These are phyloP conservation scores for Apogon hyalosoma DNA, from an alignment of 2,797 vertebrate species.

Conservation along the genomic window DNA sequence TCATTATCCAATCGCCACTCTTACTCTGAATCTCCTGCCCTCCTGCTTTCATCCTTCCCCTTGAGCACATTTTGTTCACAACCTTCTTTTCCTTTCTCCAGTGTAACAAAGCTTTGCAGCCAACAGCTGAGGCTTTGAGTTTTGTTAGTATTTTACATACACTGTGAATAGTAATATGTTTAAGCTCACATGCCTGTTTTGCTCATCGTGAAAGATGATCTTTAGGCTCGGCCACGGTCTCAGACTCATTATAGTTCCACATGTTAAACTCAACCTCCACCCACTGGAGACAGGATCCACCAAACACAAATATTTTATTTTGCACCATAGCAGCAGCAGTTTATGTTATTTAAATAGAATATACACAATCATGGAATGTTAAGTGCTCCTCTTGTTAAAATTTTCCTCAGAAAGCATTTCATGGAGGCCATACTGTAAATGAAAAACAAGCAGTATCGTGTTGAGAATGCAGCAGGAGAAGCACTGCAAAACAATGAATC, in stretches of 20 bases:
- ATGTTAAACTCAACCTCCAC: constrained; percentile 10
- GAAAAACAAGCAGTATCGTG: not conserved
- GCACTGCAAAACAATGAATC: not conserved
- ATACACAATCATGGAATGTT: not conserved
- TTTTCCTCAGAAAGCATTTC: not conserved
- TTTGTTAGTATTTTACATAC: constrained; percentile 63
- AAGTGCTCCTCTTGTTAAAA: constrained; percentile 1
- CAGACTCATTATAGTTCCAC: constrained; percentile 16
- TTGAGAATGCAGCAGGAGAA: not conserved
- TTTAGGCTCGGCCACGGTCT: constrained; percentile 15
- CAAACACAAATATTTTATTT: constrained; percentile 13
- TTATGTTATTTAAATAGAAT: not conserved
- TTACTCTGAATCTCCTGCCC: constrained; percentile 61
- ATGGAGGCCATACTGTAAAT: too few relatives aligned
- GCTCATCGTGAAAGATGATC: constrained; percentile 28
- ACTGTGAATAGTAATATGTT: constrained; percentile 52
- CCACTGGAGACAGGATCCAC: not conserved
- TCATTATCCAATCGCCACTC: constrained; percentile 71
- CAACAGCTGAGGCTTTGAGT: constrained; percentile 57
- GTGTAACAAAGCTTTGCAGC: constrained; percentile 49
- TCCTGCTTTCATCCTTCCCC: constrained; percentile 70
- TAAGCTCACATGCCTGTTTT: constrained; percentile 35
- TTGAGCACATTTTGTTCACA: constrained; percentile 73
- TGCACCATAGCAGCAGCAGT: too few relatives aligned
- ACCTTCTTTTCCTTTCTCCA: constrained; percentile 52